Evolutionary conservation across 2,797 vertebrate species (phyloP).

Genomic region (Enteromius afrohamiltoni): DNA sequence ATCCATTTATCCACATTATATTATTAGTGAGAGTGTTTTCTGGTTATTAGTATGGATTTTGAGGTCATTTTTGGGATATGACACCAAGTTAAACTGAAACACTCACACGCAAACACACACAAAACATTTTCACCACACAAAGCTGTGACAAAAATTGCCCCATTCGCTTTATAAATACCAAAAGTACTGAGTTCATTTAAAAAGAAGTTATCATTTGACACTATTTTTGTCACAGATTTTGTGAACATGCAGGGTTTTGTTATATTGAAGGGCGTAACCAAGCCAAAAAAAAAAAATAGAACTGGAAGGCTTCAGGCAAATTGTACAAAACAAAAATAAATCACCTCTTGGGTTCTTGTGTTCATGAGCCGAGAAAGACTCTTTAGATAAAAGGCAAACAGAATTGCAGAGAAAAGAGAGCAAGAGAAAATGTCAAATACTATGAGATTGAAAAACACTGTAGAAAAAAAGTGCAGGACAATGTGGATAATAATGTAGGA

Average conservation of each 20-base stretch:
- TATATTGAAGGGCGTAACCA: conserved; percentile 45
- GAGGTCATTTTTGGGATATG: neutral
- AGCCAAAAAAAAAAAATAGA: neutral
- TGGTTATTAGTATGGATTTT: neutral
- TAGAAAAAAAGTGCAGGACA: conserved; percentile 33
- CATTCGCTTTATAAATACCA: neutral
- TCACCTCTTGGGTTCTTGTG: conserved; percentile 99
- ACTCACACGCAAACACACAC: neutral
- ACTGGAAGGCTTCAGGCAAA: conserved; percentile 69
- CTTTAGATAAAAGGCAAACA: conserved; percentile 82
- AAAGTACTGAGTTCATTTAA: neutral
- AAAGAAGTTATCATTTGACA: neutral
- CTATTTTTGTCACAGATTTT: conserved; percentile 41
- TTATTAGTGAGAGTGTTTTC: conserved; percentile 12
- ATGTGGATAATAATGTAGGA: conserved; percentile 55
- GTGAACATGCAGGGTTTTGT: conserved; percentile 62
- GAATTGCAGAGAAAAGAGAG: conserved; percentile 74
- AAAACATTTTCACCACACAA: neutral
- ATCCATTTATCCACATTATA: neutral
- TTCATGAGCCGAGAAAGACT: conserved; percentile 98
- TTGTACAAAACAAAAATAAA: conserved; percentile 77
- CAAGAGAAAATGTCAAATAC: conserved; percentile 84
- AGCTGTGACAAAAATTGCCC: conserved; percentile 32
- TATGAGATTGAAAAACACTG: conserved; percentile 42
- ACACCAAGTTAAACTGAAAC: conserved; percentile 18